Conservation (phyloP, 2,113 vertebrate species). For the Anguilla rostrata region DNA sequence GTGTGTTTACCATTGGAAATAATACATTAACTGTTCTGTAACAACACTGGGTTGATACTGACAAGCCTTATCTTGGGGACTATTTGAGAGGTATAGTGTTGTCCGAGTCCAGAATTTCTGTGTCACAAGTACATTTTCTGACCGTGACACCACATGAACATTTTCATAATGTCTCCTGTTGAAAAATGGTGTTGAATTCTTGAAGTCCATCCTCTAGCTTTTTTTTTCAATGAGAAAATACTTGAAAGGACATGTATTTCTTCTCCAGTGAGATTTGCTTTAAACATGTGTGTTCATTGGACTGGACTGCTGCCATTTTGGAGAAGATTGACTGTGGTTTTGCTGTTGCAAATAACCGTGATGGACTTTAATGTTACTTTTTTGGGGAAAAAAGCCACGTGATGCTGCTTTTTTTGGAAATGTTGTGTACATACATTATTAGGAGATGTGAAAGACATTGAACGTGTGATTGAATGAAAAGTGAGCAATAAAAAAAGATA, state of each 20-base stretch:
- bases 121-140: conserved; percentile 25
- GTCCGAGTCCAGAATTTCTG: background rate
- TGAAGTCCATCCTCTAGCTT: conserved; percentile 36
- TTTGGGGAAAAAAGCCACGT: conserved; percentile 69
- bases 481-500: conserved; percentile 83
- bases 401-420: conserved; percentile 74
- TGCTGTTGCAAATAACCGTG: conserved; percentile 69
- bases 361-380: conserved; percentile 68
- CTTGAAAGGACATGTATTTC: conserved; percentile 45
- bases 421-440: conserved; percentile 73
- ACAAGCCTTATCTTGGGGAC: conserved; percentile 70
- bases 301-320: conserved; percentile 70
- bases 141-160: conserved; percentile 19
- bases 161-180: conserved; percentile 15
- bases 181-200: conserved; percentile 18
- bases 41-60: conserved; percentile 53
- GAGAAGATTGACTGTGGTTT: conserved; percentile 59
- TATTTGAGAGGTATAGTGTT: conserved; percentile 17
- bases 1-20: conserved; percentile 41
- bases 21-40: conserved; percentile 74
- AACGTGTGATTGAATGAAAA: conserved; percentile 81
- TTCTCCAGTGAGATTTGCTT: conserved; percentile 56
- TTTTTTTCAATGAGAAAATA: conserved; percentile 38
- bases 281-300: conserved; percentile 69
- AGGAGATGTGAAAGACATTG: conserved; percentile 84